A percentile compares a stretch with the other conserved stretches of the same genome.
Evolutionary conservation across 1,140 invertebrate species (phyloP).

Genomic region (Andrena cerasifolii): DNA sequence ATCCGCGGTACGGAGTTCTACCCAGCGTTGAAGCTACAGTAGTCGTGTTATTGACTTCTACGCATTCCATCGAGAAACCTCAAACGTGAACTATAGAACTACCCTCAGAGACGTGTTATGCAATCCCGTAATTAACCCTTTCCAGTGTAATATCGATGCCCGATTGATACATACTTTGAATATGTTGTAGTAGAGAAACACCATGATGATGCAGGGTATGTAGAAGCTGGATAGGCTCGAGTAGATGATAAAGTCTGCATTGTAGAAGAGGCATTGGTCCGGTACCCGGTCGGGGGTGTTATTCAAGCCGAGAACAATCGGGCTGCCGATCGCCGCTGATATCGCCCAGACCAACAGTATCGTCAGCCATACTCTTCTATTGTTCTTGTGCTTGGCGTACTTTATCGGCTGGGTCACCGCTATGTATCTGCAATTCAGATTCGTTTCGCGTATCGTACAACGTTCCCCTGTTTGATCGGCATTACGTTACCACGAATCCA

Average conservation of each 20-base stretch:
- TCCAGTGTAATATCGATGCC: no score
- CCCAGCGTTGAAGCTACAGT: no score
- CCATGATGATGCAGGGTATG: constrained; percentile 99
- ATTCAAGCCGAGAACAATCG: constrained; percentile 97
- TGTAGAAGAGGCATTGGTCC: constrained; percentile 97
- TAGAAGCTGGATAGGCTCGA: constrained; percentile 99
- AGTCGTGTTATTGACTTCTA: no score
- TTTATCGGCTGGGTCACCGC: constrained; percentile 99
- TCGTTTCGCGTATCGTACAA: constrained; percentile 45
- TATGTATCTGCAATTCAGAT: constrained; percentile 90
- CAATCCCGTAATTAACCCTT: no score
- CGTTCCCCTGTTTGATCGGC: background rate
- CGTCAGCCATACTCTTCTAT: constrained; percentile 95
- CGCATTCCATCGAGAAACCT: no score
- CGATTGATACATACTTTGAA: constrained; percentile 89
- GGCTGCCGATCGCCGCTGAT: constrained; percentile 97
- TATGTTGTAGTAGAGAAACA: constrained; percentile 99
- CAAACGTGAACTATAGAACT: no score
- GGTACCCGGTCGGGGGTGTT: constrained; percentile 90
- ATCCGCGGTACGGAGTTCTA: no score
- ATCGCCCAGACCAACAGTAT: constrained; percentile 98
- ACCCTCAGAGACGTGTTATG: no score
- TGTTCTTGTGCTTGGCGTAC: constrained; percentile 99
- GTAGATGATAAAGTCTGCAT: constrained; percentile 98
- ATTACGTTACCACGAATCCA: constrained; percentile 36